Evolutionary conservation across 2,888 invertebrate species (phyloP), one percentile per base, ranked within the genome.

Genomic region (Orchestes rusci): DNA sequence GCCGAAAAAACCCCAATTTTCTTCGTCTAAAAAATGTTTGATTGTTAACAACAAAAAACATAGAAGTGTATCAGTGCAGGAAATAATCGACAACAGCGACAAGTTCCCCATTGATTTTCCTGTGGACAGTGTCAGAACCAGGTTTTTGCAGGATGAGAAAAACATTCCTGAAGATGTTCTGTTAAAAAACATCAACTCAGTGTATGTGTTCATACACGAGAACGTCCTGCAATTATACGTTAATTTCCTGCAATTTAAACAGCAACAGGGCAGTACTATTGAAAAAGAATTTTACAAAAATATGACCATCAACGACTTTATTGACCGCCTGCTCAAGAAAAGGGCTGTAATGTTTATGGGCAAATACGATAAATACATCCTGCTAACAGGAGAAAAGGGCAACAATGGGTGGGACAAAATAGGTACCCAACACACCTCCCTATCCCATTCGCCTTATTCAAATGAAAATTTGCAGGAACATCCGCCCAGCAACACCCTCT

Each of bases 121-220:
- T 13, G 58, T 69, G 16, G 62, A 62, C 36, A 59, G 63, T 2
- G 56, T 62, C 8, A 59, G 65, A 42, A 66, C 65, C 39, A 60
- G 60, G 52, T 50, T 36, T 7, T 47, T 62, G 32, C 55, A 57
- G 49, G 41, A 45, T 29, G 38, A 38, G 39, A 36, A 39, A 27
- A 18, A 41, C 8, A 47, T 58, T 4, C 19, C 39, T 4, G 29
- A 50, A 32, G 45, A 54, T 15, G 51, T 52, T 36, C 51, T 65
- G 16, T 56, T 59, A 41, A 67, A 62, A 49, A 74, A 75, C 51
- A 71, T 74, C 23, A 67, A 69, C 1, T 80, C 81, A 0, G 77
- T 2, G 76, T 84, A 84, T 61, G 82, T 84, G 0, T 51, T 84
- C 2, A 70, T 84, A 50, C 84, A 84, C 54, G 83, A 83, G 59